Conservation (phyloP, 2,113 vertebrate genomes). For the Mormyrus iriodes region DNA sequence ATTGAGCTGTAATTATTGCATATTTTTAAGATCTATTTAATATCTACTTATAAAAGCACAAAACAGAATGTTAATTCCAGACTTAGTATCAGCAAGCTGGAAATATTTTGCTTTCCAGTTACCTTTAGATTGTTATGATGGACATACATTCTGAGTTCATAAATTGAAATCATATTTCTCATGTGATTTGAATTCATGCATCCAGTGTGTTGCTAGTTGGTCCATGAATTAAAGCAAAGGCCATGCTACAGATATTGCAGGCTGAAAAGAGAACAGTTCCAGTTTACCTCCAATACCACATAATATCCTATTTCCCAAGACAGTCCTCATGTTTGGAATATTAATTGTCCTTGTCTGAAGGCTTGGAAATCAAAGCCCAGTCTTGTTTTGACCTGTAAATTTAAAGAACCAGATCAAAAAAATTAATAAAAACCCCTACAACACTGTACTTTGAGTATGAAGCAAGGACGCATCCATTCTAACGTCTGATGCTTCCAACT, state of each 20-base stretch:
- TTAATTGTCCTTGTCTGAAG: not conserved
- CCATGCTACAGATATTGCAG: not conserved
- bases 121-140: not conserved
- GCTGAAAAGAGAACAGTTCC: not conserved
- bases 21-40: not conserved
- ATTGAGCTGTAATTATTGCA: slow-evolving; percentile 58
- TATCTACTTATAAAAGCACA: not conserved
- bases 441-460: not conserved
- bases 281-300: not conserved
- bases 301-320: not conserved
- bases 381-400: not conserved
- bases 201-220: too few relatives aligned
- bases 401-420: not conserved
- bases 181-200: too few relatives aligned
- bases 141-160: not conserved
- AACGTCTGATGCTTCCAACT: not conserved
- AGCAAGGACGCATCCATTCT: not conserved
- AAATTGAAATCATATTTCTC: not conserved
- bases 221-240: not conserved
- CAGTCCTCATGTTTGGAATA: not conserved
- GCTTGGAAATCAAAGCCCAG: not conserved
- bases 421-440: not conserved
- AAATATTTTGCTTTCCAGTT: not conserved
- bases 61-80: not conserved
- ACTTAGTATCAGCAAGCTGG: not conserved